Evolutionary conservation across 2,113 vertebrate species (phyloP), one percentile per base, ranked within the genome.

Genomic region (Erythrocebus patas): DNA sequence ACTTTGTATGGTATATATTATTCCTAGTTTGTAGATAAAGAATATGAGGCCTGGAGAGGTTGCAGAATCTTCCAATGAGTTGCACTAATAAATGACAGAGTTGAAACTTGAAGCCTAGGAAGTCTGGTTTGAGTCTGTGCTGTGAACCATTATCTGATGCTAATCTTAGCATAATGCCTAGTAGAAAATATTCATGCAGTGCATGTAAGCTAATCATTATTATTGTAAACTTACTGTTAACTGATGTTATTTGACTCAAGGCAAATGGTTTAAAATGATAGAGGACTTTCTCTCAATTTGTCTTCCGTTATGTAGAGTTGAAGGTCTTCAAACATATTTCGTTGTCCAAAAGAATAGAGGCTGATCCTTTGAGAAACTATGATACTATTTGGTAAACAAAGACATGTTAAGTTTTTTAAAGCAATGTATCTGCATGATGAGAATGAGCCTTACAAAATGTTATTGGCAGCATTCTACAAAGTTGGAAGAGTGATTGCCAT

Each of bases 401-500:
- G 50, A 25, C 16, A 43, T 23, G 5, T 43, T 75, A 64, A 86
- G 17, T n/a, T 92, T 92, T 38, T 78, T 14, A 86, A 64, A 78
- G 20, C n/a, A 35, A 23, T 89, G 3, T 64, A 4, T 55, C 43
- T 61, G 27, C 22, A n/a, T 48, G 35, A 70, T 50, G 87, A 78
- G 48, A 84, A 85, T 91, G 9, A 96, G 45, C 13, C 2, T 61
- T 68, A 38, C 83, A 43, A 83, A 89, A 92, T 61, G 16, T 61
- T 89, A 32, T 57, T 94, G 61, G 8, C 48, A 98, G 98, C 95
- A 70, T 96, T 95, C 68, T 96, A 97, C 50, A 85, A 95, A 92
- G 92, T 97, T 84, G 98, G 97, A 80, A 96, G 85, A 95, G 97
- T 98, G 83, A 94, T 45, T 0, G 96, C 97, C 50, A 76, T 90